Evolutionary conservation across 2,888 invertebrate genomes (phyloP).

Genomic region (Fabriciana adippe): DNA sequence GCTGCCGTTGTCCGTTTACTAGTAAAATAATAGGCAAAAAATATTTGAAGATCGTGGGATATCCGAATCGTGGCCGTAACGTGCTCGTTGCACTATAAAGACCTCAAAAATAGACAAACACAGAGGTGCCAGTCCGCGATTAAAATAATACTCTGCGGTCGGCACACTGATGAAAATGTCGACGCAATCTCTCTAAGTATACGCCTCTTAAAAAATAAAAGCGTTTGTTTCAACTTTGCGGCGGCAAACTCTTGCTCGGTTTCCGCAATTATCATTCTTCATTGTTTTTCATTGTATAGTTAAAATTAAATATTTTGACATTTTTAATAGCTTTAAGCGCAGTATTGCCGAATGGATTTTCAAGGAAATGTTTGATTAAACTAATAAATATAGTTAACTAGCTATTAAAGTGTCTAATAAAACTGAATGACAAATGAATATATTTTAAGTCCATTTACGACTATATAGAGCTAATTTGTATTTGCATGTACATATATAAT

Average conservation of each 20-base stretch:
- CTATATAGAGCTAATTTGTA: no score
- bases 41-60: not conserved
- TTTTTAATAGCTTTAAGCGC: not conserved
- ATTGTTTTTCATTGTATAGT: slow-evolving; percentile 44
- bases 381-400: not conserved
- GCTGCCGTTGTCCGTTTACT: no score
- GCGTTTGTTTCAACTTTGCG: slow-evolving; percentile 61
- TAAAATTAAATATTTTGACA: slow-evolving; percentile 18
- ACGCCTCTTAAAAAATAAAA: slow-evolving; percentile 77
- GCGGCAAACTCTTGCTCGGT: slow-evolving; percentile 57
- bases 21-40: not conserved
- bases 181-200: slow-evolving; percentile 73
- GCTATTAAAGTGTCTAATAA: no score
- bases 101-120: slow-evolving; percentile 45
- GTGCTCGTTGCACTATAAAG: slow-evolving; percentile 9
- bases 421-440: no score
- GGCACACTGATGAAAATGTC: slow-evolving; percentile 71
- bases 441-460: no score
- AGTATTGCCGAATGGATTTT: not conserved
- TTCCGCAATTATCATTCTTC: slow-evolving; percentile 67
- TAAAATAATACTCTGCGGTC: slow-evolving; percentile 77
- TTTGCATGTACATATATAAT: no score
- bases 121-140: slow-evolving; percentile 64
- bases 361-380: not conserved
- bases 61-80: slow-evolving; percentile 12